These are phyloP conservation scores for Listronotus oregonensis DNA, from an alignment of 1,140 invertebrate species.

Conservation along the genomic window DNA sequence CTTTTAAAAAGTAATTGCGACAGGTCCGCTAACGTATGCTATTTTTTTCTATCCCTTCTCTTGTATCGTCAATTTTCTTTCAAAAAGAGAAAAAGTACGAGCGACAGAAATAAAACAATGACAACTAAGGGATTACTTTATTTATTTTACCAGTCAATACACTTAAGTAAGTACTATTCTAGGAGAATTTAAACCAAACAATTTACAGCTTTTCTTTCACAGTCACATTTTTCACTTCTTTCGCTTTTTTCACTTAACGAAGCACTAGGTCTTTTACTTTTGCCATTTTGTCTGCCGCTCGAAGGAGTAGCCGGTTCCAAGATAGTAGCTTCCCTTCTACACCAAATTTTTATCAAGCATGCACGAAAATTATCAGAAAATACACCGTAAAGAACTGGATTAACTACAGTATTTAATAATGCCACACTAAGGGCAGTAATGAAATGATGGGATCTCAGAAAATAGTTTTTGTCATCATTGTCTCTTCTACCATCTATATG, in stretches of 20 bases:
- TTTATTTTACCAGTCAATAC: slow-evolving; percentile 13
- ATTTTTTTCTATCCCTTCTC: too few species aligned
- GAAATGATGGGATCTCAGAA: slow-evolving; percentile 62
- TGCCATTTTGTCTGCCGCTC: slow-evolving; percentile 28
- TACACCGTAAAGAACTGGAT: slow-evolving; percentile 79
- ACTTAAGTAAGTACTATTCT: slow-evolving; percentile 4
- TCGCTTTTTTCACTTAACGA: slow-evolving; percentile 44
- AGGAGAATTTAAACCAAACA: slow-evolving; percentile 17
- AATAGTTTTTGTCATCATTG: slow-evolving; percentile 59
- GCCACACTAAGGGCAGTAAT: slow-evolving; percentile 65
- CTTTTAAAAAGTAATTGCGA: too few species aligned
- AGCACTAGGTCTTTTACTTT: slow-evolving; percentile 41
- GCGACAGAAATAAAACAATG: too few species aligned
- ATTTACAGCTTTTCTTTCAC: slow-evolving; percentile 22
- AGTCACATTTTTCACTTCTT: slow-evolving; percentile 8
- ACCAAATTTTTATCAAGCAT: slow-evolving; percentile 58
- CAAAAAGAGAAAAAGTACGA: too few species aligned
- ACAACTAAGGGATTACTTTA: too few species aligned
- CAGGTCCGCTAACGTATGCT: too few species aligned
- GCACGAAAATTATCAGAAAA: slow-evolving; percentile 77
- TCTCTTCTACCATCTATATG: slow-evolving; percentile 62
- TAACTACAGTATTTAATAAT: slow-evolving; percentile 74
- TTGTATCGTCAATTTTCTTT: too few species aligned
- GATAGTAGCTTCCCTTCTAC: slow-evolving; percentile 10
- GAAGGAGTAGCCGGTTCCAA: slow-evolving; percentile 30